Conservation (phyloP, 2,113 vertebrate species). For the Leptodactylus fuscus region DNA sequence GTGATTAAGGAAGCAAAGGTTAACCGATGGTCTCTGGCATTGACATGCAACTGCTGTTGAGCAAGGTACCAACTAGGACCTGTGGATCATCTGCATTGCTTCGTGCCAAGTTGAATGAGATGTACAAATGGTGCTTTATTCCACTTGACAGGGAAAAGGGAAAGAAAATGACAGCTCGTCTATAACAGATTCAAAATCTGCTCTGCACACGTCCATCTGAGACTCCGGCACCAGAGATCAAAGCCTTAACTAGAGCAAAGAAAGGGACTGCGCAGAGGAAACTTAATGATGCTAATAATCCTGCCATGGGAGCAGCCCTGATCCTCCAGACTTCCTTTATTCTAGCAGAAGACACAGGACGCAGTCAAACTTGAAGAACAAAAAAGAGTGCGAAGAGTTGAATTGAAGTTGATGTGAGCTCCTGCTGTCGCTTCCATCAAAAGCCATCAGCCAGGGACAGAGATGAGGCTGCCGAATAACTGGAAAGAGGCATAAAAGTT, state of each 20-base stretch:
- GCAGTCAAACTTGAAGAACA: slow-evolving; percentile 62
- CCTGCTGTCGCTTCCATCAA: slow-evolving; percentile 33
- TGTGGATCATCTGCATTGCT: slow-evolving; percentile 70
- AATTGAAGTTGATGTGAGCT: slow-evolving; percentile 47
- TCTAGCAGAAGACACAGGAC: slow-evolving; percentile 49
- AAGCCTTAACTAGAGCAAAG: slow-evolving; percentile 57
- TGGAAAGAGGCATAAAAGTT: slow-evolving; percentile 42
- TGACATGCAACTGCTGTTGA: slow-evolving; percentile 37
- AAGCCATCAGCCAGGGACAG: slow-evolving; percentile 23
- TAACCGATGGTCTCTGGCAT: slow-evolving; percentile 54
- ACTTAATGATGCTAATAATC: slow-evolving; percentile 34
- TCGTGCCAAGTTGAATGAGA: slow-evolving; percentile 68
- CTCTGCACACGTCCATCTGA: slow-evolving; percentile 60
- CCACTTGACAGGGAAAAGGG: slow-evolving; percentile 49
- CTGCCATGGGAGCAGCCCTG: slow-evolving; percentile 54
- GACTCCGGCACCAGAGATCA: slow-evolving; percentile 51
- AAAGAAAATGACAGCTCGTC: slow-evolving; percentile 53
- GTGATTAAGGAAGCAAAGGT: slow-evolving; percentile 62
- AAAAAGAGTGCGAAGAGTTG: slow-evolving; percentile 6
- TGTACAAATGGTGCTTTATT: slow-evolving; percentile 47
- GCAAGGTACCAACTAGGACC: slow-evolving; percentile 58
- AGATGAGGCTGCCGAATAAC: slow-evolving; percentile 5
- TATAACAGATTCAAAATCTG: slow-evolving; percentile 52
- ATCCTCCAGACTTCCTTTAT: slow-evolving; percentile 52
- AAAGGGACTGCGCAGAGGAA: slow-evolving; percentile 48